Conservation (phyloP, 2,888 invertebrate genomes). For the Caenorhabditis imperialis region DNA sequence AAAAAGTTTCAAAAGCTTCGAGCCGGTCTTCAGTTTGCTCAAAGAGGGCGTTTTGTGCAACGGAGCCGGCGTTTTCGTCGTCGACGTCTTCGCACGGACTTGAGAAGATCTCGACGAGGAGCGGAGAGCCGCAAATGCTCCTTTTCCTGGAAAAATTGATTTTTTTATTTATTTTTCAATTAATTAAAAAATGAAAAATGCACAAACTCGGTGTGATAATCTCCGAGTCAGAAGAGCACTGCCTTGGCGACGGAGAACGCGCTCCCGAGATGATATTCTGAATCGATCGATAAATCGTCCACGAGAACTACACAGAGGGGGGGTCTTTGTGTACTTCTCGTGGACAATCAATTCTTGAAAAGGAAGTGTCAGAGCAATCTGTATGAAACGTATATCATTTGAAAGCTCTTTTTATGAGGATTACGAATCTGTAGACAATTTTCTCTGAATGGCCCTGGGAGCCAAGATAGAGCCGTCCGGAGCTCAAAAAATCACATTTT, state of each 20-base stretch:
- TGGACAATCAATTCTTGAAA: no score
- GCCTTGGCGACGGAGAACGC: slow-evolving; percentile 69
- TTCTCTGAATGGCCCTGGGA: no score
- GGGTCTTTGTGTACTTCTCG: background rate
- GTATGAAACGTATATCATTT: no score
- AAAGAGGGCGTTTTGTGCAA: slow-evolving; percentile 66
- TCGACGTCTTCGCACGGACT: slow-evolving; percentile 61
- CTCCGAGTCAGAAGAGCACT: slow-evolving; percentile 71
- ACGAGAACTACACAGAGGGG: no score
- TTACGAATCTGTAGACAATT: no score
- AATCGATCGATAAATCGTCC: no score
- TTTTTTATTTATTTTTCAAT: no score
- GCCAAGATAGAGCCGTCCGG: no score
- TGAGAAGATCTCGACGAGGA: slow-evolving; percentile 62
- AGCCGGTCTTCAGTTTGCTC: slow-evolving; percentile 69
- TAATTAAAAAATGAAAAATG: no score
- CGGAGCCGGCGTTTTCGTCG: slow-evolving; percentile 54
- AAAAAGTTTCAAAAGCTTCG: slow-evolving; percentile 69
- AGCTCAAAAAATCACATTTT: no score
- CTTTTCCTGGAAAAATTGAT: slow-evolving; percentile 52
- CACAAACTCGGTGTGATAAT: slow-evolving; percentile 57
- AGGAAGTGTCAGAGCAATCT: no score
- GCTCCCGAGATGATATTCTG: slow-evolving; percentile 62
- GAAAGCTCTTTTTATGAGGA: no score
- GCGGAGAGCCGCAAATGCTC: slow-evolving; percentile 59